Conservation (phyloP, 2,797 vertebrate genomes). For the Iguana delicatissima region DNA sequence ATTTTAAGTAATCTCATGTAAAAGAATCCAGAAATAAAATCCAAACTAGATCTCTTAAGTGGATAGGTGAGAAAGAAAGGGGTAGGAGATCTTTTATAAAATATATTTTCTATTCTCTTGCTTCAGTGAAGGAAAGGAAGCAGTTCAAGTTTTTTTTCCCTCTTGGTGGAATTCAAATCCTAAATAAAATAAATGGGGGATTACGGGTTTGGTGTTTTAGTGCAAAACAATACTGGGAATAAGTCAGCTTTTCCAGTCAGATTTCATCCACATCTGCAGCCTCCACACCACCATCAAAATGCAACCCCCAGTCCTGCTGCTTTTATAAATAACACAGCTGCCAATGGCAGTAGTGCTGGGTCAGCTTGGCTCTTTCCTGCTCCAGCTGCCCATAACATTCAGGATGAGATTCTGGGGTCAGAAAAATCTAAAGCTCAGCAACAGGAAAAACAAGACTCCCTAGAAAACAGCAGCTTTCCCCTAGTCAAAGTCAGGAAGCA, state of each 20-base stretch:
- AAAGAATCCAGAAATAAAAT: constrained; percentile 69
- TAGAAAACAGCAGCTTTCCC: constrained; percentile 96
- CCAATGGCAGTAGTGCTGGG: constrained; percentile 94
- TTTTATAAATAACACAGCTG: constrained; percentile 96
- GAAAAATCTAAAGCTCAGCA: constrained; percentile 95
- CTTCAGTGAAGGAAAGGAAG: constrained; percentile 66
- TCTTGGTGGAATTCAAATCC: constrained; percentile 76
- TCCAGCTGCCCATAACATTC: constrained; percentile 95
- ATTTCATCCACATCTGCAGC: constrained; percentile 98
- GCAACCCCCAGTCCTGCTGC: constrained; percentile 94
- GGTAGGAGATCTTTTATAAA: constrained; percentile 70
- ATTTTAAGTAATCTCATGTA: constrained; percentile 73
- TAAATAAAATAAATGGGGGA: constrained; percentile 97
- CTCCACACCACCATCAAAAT: constrained; percentile 96
- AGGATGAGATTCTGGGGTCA: constrained; percentile 98
- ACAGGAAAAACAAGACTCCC: constrained; percentile 94
- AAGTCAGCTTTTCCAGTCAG: constrained; percentile 98
- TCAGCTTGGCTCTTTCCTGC: constrained; percentile 99
- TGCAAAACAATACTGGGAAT: constrained; percentile 98
- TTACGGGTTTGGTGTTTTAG: constrained; percentile 99
- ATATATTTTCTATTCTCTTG: constrained; percentile 70
- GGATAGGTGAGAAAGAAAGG: constrained; percentile 72
- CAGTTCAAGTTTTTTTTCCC: constrained; percentile 72
- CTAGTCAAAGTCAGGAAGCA: constrained; percentile 91
- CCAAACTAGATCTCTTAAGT: constrained; percentile 73